These are phyloP conservation scores for Emmelina monodactyla DNA, from an alignment of 2,888 invertebrate species.

Conservation along the genomic window DNA sequence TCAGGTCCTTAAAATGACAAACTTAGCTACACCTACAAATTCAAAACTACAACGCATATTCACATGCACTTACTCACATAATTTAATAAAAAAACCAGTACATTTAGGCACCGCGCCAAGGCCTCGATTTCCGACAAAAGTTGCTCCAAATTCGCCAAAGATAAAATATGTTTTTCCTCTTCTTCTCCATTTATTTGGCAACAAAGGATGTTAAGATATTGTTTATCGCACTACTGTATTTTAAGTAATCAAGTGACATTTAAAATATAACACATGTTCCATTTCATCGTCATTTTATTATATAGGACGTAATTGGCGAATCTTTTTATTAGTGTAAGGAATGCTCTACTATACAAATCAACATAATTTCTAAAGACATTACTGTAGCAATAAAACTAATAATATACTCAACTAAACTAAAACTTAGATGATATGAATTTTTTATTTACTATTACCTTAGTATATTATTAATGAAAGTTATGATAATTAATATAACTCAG, in stretches of 20 bases:
- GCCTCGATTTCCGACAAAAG: not conserved
- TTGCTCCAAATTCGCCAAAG: not conserved
- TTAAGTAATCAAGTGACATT: slow-evolving; percentile 23
- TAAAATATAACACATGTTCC: slow-evolving; percentile 22
- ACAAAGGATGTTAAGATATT: slow-evolving; percentile 24
- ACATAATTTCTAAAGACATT: not conserved
- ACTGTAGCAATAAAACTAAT: too few relatives aligned
- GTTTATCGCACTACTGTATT: slow-evolving; percentile 12
- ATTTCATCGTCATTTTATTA: slow-evolving; percentile 26
- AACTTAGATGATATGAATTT: too few relatives aligned
- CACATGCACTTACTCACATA: too few relatives aligned
- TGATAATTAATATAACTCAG: too few relatives aligned
- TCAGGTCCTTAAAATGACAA: too few relatives aligned
- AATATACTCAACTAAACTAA: too few relatives aligned
- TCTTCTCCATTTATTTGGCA: slow-evolving; percentile 20
- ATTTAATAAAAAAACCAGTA: too few relatives aligned
- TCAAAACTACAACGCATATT: too few relatives aligned
- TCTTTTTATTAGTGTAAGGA: slow-evolving; percentile 32
- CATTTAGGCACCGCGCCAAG: too few relatives aligned
- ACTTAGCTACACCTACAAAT: too few relatives aligned
- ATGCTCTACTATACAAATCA: slow-evolving; percentile 27
- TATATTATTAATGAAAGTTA: too few relatives aligned
- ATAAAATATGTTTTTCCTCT: slow-evolving; percentile 12
- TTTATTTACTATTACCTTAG: too few relatives aligned
- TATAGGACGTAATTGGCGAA: slow-evolving; percentile 25